Evolutionary conservation across 2,888 invertebrate genomes (phyloP).

Genomic region (Rhagonycha lutea): DNA sequence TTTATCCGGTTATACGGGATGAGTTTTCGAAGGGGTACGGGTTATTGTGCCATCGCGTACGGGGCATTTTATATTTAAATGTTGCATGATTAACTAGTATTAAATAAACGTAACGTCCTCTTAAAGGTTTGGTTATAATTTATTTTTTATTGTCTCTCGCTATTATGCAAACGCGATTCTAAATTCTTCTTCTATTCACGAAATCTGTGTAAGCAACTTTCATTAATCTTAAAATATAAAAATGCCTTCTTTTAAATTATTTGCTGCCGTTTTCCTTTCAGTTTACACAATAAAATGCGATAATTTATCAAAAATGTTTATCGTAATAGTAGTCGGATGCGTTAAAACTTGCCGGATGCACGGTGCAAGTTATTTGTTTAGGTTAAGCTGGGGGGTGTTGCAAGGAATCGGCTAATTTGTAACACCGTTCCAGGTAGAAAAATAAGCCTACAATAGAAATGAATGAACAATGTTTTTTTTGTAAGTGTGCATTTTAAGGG

Average conservation of each 20-base stretch:
- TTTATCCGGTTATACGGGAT: slow-evolving; percentile 23
- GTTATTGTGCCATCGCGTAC: slow-evolving; percentile 53
- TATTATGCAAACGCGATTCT: slow-evolving; percentile 30
- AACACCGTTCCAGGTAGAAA: slow-evolving; percentile 49
- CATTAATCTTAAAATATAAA: slow-evolving; percentile 15
- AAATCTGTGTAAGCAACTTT: slow-evolving; percentile 9
- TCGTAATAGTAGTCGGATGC: slow-evolving; percentile 24
- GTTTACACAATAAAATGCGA: slow-evolving; percentile 24
- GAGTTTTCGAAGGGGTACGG: slow-evolving; percentile 20
- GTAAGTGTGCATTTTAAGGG: slow-evolving; percentile 26
- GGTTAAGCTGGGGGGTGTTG: slow-evolving; percentile 45
- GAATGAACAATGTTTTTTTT: slow-evolving; percentile 43
- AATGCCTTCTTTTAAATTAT: slow-evolving; percentile 7
- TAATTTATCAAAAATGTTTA: slow-evolving; percentile 24
- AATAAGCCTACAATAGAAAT: slow-evolving; percentile 44
- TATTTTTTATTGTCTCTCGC: slow-evolving; percentile 45
- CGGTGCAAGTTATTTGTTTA: slow-evolving; percentile 53
- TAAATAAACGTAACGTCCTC: slow-evolving; percentile 56
- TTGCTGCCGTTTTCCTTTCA: slow-evolving; percentile 20
- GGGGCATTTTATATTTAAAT: slow-evolving; percentile 57
- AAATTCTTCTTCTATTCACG: slow-evolving; percentile 8
- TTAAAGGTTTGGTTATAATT: slow-evolving; percentile 55
- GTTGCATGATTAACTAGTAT: slow-evolving; percentile 58
- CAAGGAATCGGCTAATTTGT: slow-evolving; percentile 50
- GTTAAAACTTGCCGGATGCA: slow-evolving; percentile 36